Evolutionary conservation across 1,140 invertebrate genomes (phyloP), one percentile per base, ranked within the genome.

Genomic region (Macrobrachium rosenbergii): DNA sequence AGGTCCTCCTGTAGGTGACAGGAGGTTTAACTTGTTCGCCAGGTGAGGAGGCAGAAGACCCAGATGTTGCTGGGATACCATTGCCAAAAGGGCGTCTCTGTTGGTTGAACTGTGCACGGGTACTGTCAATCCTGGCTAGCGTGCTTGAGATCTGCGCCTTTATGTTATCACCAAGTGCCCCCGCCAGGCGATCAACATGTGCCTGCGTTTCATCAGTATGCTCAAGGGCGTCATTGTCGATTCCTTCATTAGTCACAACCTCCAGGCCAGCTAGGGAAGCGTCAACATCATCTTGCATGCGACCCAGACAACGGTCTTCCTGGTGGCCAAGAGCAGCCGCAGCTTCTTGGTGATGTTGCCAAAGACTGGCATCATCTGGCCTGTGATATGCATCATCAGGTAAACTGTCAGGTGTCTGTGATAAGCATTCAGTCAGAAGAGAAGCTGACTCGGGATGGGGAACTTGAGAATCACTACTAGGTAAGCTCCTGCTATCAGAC

Each of bases 161-260:
- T 8, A 81, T n/a, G 14, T 43, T 63, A n/a, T 81, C 79, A 5
- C 62, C 79, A 12, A 81, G 79, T n/a, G 79, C 60, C 60, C 14
- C 60, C 2, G 79, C 43, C 28, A 17, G 37, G 16, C 43, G 17
- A 58, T 52, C 73, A 17, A 52, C 45, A 21, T 77, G 75, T 10
- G 19, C 16, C 75, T 58, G 14, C 12, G 81, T 7, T 23, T 82
- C 64, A 7, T 59, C 43, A 12, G 81, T 73, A 69, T 82, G 81
- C 45, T 82, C 67, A 64, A 82, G 45, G 2, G 81, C 67, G 10
- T 43, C 64, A 58, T 82, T 82, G 81, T 82, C 81, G 5, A 52
- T 52, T 52, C 52, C 52, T 52, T 12, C 52, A 8, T 5, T 5
- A 52, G 52, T 12, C 12, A 52, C 52, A 8, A 12, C 7, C 52